These are phyloP conservation scores for Melangyna quadrimaculata DNA, from an alignment of 2,888 invertebrate genomes.

Conservation along the genomic window DNA sequence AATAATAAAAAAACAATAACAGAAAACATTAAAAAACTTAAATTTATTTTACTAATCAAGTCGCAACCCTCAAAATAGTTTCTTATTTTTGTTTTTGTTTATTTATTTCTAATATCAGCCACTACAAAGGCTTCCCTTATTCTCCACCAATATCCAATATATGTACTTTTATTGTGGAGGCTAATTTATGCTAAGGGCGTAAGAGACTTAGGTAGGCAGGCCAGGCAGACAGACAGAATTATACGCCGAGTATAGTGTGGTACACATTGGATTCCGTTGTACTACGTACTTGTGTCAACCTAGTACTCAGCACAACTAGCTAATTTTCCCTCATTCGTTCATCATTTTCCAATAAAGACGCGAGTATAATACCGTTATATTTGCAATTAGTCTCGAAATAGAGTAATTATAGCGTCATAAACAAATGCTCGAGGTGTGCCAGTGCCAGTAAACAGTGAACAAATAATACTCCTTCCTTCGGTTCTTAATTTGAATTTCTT, in stretches of 20 bases:
- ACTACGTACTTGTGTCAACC: neutral
- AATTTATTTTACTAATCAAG: conserved; percentile 46
- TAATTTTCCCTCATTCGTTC: conserved; percentile 39
- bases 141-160: conserved; percentile 12
- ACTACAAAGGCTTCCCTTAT: conserved; percentile 64
- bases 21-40: conserved; percentile 16
- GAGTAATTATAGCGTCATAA: conserved; percentile 11
- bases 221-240: neutral
- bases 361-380: conserved; percentile 36
- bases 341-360: conserved; percentile 57
- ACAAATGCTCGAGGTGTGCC: conserved; percentile 52
- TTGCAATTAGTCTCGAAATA: conserved; percentile 46
- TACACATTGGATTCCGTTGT: conserved; percentile 25
- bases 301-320: neutral
- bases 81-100: neutral
- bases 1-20: conserved; percentile 4
- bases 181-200: conserved; percentile 15
- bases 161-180: too few relatives aligned
- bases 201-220: conserved; percentile 25
- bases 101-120: neutral
- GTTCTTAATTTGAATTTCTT: conserved; percentile 14
- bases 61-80: conserved; percentile 60
- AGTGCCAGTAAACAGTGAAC: conserved; percentile 15
- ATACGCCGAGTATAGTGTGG: neutral
- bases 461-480: conserved; percentile 24